Percentiles rank a stretch among this genome's conserved stretches.
Conservation (phyloP, 1,140 invertebrate genomes). For the Ips nitidus region DNA sequence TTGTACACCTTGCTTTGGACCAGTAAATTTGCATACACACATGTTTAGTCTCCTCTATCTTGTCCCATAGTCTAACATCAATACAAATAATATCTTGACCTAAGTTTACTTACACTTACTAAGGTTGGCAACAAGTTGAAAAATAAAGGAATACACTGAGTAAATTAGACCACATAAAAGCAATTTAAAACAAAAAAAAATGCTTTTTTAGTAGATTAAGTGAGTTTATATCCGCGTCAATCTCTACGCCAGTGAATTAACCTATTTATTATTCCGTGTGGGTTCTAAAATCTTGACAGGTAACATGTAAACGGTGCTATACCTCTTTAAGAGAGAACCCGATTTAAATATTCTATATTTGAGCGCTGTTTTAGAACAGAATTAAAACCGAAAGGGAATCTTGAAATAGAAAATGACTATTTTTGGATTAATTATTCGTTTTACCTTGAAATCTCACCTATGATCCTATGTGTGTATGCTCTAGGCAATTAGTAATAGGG, state of each 20-base stretch:
- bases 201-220: not conserved
- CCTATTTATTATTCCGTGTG: conserved; percentile 9
- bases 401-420: no score
- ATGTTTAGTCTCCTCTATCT: not conserved
- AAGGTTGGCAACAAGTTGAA: not conserved
- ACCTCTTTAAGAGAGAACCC: not conserved
- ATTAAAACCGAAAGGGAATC: no score
- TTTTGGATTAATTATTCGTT: no score
- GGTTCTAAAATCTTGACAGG: conserved; percentile 7
- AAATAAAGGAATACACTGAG: not conserved
- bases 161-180: not conserved
- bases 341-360: no score
- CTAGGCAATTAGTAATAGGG: no score
- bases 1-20: not conserved
- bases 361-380: no score
- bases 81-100: no score
- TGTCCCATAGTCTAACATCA: no score
- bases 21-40: not conserved
- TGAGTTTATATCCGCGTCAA: not conserved
- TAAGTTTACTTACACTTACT: not conserved
- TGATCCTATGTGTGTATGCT: no score
- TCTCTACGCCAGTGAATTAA: conserved; percentile 8
- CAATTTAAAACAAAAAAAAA: not conserved
- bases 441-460: no score
- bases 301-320: conserved; percentile 11